Evolutionary conservation across 2,797 vertebrate genomes (phyloP), one percentile per base, ranked within the genome.

Genomic region (Halcyon leucocephala): DNA sequence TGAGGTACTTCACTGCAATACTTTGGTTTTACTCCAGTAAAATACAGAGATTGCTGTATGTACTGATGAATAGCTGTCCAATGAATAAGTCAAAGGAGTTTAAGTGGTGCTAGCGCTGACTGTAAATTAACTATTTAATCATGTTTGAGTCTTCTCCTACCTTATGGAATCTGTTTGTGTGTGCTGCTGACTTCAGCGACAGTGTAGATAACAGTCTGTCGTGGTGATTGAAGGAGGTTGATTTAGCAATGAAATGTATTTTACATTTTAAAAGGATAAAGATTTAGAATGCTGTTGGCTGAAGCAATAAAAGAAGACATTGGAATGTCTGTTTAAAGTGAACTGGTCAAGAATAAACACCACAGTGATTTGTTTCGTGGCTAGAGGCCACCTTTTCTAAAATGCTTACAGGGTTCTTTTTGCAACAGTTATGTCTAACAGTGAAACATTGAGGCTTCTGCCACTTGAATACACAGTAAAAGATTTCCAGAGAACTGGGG

Each of bases 101-200:
- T 60, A 69, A 82, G n/a, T 44, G 26, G 28, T 90, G 72, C 55
- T 80, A 60, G 77, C 31, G 28, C 46, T 90, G 61, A 72, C 60
- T 54, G 76, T 64, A 86, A 90, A 93, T 86, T 52, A 87, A 70
- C 61, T 72, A 48, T 73, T 95, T 93, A 64, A 88, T 88, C 28
- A 52, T 33, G 3, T 57, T 71, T 71, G 82, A 93, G 49, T 54
- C 33, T 73, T 91, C 76, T 60, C 2, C 7, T 86, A 46, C 46
- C 13, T 58, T 71, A 22, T 8, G 33, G 94, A 64, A 52, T 51
- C 76, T 14, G 25, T 87, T 91, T 46, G 37, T n/a, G 37, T n/a
- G 6, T 46, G 15, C 14, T 22, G 46, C 77, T 86, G 83, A 49
- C 77, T 89, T 84, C 3, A 69, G 79, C 0, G 4, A 46, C 49